Evolutionary conservation across 1,140 invertebrate genomes (phyloP).

Genomic region (Tribolium castaneum): DNA sequence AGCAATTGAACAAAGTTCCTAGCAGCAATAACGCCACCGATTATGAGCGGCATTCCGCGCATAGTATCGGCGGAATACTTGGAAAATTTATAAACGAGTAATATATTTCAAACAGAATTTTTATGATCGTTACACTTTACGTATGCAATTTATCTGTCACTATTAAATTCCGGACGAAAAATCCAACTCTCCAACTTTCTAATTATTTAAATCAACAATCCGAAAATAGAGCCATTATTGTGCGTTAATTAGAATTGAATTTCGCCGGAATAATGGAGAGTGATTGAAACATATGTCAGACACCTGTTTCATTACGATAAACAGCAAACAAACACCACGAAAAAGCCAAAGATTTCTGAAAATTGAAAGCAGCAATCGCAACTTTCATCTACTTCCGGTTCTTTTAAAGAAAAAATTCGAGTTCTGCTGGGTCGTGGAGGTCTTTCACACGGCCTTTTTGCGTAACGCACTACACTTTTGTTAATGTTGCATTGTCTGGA

Average conservation of each 20-base stretch:
- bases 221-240: not conserved
- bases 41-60: slow-evolving; percentile 5
- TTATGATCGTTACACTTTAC: not conserved
- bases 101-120: not conserved
- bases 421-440: not conserved
- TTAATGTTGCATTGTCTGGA: slow-evolving; percentile 14
- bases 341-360: slow-evolving; percentile 1
- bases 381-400: slow-evolving; percentile 16
- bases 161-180: not conserved
- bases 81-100: slow-evolving; percentile 16
- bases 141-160: not conserved
- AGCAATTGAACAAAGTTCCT: slow-evolving; percentile 22
- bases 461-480: slow-evolving; percentile 28
- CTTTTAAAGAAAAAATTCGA: not conserved
- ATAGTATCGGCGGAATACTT: not conserved
- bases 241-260: not conserved
- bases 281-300: not conserved
- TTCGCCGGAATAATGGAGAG: not conserved
- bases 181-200: not conserved
- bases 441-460: slow-evolving; percentile 30
- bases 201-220: slow-evolving; percentile 10
- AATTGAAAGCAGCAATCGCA: slow-evolving; percentile 1
- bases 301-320: slow-evolving; percentile 2
- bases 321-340: not conserved
- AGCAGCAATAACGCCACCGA: slow-evolving; percentile 14